phyloP scores from a whole-genome alignment of 2,888 invertebrate genomes.

The Thera obeliscata region DNA sequence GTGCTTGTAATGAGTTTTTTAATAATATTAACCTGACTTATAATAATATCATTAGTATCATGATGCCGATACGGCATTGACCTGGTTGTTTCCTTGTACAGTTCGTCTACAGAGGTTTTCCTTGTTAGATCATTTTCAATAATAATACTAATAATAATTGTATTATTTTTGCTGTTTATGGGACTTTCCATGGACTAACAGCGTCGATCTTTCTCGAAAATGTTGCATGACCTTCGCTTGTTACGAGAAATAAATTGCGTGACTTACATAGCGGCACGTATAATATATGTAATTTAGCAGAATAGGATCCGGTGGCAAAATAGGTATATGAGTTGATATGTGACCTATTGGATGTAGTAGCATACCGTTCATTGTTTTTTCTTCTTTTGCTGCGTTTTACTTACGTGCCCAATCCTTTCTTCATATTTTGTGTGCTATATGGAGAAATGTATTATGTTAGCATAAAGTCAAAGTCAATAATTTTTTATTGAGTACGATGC shows the following conservation, averaged over 20 bases:
- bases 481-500: too few species aligned
- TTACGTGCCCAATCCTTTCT: too few species aligned
- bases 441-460: too few species aligned
- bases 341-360: too few species aligned
- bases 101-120: constrained; percentile 50
- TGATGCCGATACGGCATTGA: constrained; percentile 47
- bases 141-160: constrained; percentile 46
- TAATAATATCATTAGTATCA: constrained; percentile 32
- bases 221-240: background rate
- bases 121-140: constrained; percentile 57
- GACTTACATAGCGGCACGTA: background rate
- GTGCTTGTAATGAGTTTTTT: constrained; percentile 7
- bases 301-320: too few species aligned
- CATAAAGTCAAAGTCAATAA: too few species aligned
- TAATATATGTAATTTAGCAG: background rate
- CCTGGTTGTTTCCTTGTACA: constrained; percentile 45
- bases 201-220: constrained; percentile 39
- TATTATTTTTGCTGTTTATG: constrained; percentile 38
- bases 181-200: constrained; percentile 39
- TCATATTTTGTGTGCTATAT: too few species aligned
- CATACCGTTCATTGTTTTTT: too few species aligned
- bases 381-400: too few species aligned
- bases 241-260: background rate
- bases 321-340: too few species aligned
- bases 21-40: constrained; percentile 22